Conservation (phyloP, 1,140 invertebrate genomes). For the Sycophaga agraensis region DNA sequence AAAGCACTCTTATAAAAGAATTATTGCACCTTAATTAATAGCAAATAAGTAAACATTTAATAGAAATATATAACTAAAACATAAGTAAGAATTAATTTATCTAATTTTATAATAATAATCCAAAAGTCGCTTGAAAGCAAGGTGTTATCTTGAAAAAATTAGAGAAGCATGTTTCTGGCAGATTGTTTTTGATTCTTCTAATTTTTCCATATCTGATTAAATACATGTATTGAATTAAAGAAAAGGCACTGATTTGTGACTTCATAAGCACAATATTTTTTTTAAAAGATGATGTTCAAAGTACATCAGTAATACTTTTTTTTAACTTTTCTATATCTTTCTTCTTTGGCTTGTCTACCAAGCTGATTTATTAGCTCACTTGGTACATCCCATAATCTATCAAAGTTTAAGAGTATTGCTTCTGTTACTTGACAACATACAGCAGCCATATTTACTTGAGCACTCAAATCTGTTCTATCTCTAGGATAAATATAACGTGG, state of each 20-base stretch:
- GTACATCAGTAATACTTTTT: constrained; percentile 47
- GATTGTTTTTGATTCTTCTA: not conserved
- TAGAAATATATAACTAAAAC: no score
- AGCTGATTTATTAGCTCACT: constrained; percentile 69
- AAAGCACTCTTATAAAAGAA: not conserved
- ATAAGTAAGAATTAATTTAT: no score
- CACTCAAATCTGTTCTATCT: constrained; percentile 60
- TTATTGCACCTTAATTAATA: no score
- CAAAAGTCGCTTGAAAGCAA: no score
- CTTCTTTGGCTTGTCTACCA: constrained; percentile 62
- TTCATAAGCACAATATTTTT: not conserved
- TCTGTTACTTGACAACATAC: constrained; percentile 80
- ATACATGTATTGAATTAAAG: not conserved
- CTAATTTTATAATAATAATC: no score
- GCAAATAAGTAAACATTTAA: no score
- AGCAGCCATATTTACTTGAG: constrained; percentile 79
- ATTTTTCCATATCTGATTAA: not conserved
- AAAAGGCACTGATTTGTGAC: constrained; percentile 8
- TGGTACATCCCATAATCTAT: constrained; percentile 79
- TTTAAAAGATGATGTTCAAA: not conserved
- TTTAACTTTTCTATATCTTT: constrained; percentile 55
- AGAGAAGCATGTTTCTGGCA: no score
- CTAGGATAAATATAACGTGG: constrained; percentile 66
- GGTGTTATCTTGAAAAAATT: no score
- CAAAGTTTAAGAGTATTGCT: constrained; percentile 71